These are phyloP conservation scores for Rhynchonycteris naso DNA, from an alignment of 2,797 vertebrate genomes.

Conservation along the genomic window DNA sequence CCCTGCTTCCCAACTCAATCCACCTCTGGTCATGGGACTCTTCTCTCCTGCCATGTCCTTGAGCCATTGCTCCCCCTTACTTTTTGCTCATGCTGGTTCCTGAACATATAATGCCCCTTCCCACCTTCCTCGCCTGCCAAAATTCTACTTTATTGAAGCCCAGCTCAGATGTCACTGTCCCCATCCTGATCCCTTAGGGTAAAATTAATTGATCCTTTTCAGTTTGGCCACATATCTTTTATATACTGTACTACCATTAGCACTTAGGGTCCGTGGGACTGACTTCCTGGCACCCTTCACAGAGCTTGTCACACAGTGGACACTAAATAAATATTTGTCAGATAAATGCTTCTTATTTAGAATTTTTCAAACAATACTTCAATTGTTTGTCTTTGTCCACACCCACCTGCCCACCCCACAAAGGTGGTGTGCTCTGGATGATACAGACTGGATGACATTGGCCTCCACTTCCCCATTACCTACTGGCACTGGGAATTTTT, in stretches of 20 bases:
- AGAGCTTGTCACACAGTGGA: background rate
- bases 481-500: background rate
- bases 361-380: conserved; percentile 4
- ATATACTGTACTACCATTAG: background rate
- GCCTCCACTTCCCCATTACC: background rate
- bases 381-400: background rate
- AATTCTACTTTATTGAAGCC: background rate
- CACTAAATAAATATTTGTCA: background rate
- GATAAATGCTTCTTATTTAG: conserved; percentile 14
- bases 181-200: background rate
- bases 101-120: background rate
- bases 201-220: background rate
- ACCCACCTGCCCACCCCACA: background rate
- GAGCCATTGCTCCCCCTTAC: background rate
- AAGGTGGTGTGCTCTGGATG: background rate
- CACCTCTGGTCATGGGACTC: background rate
- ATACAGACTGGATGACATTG: background rate
- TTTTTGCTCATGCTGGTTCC: background rate
- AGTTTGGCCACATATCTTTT: background rate
- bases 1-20: background rate
- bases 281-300: background rate
- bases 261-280: background rate
- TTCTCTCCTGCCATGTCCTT: background rate
- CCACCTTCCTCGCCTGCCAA: background rate
- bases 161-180: background rate